Base-by-base conservation (phyloP, 2,888 invertebrate species). In the Caenorhabditis becei region DNA sequence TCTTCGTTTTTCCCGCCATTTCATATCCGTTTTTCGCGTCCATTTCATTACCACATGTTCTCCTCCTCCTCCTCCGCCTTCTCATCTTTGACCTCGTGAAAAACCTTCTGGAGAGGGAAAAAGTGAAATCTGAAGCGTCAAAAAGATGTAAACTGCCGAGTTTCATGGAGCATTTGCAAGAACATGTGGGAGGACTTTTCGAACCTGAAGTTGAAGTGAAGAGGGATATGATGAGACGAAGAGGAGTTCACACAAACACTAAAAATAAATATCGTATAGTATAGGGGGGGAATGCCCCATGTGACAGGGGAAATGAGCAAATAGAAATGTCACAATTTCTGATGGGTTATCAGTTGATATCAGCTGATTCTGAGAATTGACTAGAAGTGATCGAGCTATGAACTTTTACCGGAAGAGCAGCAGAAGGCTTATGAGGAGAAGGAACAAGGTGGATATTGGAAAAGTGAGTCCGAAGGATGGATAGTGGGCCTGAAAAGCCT, bases 91-190 rank as follows among this genome's bases (percentile, higher is more conserved):
- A 49, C 47, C 58, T 47, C 20, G 32, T 61, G 32, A n/a, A 24
- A 10, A 4, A 18, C 10, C 23, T 49, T 49, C 24, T 23, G n/a
- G 16, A 5, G 16, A 41, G 41, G 18, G 44, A 37, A 56, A 53
- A 54, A 58, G 65, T 66, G 74, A 74, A 74, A 74, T 72, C 56
- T 58, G 72, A 72, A 62, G 72, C 63, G 72, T 56, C 63, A 58
- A 65, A 47, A 51, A 32, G 70, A 56, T 71, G 61, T 71, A 62
- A 70, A 70, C 53, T 69, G 37, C 59, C 32, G 51, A 35, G 61
- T 70, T 70, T 70, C 61, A 58, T 58, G 67, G 56, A 23, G 20
- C 49, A 20, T 16, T 41, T 41, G 41, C 18, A 23, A 54, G 32
- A 28, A 41, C 41, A 41, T 41, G 41, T 41, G 41, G 41, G 41